phyloP scores from a whole-genome alignment of 2,113 vertebrate genomes.

The Leucopsar rothschildi region DNA sequence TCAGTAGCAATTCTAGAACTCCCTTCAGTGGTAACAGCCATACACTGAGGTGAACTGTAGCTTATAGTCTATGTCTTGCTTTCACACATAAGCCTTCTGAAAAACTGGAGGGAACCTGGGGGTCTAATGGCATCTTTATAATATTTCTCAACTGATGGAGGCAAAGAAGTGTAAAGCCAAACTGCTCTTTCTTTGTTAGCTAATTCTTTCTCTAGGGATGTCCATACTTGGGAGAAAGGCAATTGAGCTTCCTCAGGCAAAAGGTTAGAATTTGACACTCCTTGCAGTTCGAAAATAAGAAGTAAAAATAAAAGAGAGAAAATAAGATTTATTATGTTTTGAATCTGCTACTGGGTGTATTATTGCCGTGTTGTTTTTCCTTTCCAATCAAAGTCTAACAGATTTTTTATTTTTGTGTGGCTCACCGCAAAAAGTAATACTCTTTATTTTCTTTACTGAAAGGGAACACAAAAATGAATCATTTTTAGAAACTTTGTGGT shows the following conservation, averaged over 20 bases:
- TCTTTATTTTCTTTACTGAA: slow-evolving; percentile 46
- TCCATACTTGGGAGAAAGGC: background rate
- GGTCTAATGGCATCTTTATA: background rate
- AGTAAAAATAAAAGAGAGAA: background rate
- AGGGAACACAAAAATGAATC: slow-evolving; percentile 31
- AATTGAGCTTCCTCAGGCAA: background rate
- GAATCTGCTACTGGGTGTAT: slow-evolving; percentile 29
- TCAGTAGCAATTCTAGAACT: background rate
- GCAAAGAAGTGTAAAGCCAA: background rate
- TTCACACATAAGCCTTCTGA: background rate
- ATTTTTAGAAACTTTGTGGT: slow-evolving; percentile 69
- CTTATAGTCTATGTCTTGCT: background rate
- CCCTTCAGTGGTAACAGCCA: background rate
- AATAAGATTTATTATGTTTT: slow-evolving; percentile 57
- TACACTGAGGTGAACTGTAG: background rate
- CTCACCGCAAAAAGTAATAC: slow-evolving; percentile 9
- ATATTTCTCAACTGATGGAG: background rate
- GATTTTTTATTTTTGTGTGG: slow-evolving; percentile 25
- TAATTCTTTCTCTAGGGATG: background rate
- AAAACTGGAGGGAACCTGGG: background rate
- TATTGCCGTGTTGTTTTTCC: background rate
- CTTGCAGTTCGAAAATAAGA: slow-evolving; percentile 1
- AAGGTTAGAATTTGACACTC: slow-evolving; percentile 8
- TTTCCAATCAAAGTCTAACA: background rate
- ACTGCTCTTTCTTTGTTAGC: background rate